These are phyloP conservation scores for Paelopatides confundens DNA, from an alignment of 53 echinoderm and acorn worm genomes.

Conservation along the genomic window DNA sequence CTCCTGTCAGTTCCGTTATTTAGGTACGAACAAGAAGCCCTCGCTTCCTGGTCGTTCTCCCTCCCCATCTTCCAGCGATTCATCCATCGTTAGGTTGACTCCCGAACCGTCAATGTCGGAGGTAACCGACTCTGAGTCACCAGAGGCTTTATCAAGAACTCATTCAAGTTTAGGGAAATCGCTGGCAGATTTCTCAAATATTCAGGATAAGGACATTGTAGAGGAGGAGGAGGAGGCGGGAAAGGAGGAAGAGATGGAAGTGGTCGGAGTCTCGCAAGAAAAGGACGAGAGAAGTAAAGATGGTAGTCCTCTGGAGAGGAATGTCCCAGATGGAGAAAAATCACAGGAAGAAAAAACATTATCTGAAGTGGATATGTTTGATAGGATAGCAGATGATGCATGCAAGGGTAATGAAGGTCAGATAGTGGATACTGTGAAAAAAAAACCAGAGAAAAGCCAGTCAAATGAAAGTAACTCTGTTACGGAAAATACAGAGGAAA, in stretches of 20 bases:
- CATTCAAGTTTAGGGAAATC: not conserved
- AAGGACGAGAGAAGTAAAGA: not conserved
- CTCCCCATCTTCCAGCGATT: slow-evolving; percentile 13
- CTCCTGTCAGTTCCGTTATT: not conserved
- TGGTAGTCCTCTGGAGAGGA: not conserved
- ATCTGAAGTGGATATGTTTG: not conserved
- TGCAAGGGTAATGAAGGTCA: not conserved
- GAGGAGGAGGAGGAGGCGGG: not conserved
- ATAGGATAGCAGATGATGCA: not conserved
- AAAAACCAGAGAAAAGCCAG: not conserved
- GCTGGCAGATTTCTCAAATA: not conserved
- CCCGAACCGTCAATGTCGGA: slow-evolving; percentile 24
- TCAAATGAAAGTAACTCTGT: not conserved
- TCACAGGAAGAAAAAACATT: not conserved
- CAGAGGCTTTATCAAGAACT: slow-evolving; percentile 5
- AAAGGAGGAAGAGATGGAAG: not conserved
- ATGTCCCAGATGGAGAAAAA: not conserved
- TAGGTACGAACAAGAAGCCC: slow-evolving; percentile 10
- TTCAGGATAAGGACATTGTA: not conserved
- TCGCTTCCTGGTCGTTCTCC: slow-evolving; percentile 9
- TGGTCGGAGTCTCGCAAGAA: not conserved
- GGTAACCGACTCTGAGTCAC: slow-evolving; percentile 37
- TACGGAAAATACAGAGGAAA: not conserved
- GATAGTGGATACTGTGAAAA: not conserved
- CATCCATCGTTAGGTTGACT: not conserved